Evolutionary conservation across 2,888 invertebrate species (phyloP).

Genomic region (Phrixothrix hirtus): DNA sequence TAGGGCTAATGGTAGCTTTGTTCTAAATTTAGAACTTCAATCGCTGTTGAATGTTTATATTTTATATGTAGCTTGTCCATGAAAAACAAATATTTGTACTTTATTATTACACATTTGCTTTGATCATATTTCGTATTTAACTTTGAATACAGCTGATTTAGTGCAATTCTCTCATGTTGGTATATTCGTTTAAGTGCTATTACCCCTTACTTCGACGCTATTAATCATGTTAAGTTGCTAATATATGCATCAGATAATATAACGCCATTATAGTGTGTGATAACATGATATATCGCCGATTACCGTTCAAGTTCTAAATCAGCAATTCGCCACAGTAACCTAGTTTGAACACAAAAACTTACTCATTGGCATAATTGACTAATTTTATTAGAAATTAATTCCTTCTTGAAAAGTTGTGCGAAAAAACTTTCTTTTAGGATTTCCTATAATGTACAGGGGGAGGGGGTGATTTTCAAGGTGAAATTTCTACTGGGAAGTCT

Average conservation of each 20-base stretch:
- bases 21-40: slow-evolving; percentile 29
- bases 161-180: slow-evolving; percentile 4
- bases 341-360: background rate
- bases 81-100: slow-evolving; percentile 23
- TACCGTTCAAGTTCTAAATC: slow-evolving; percentile 24
- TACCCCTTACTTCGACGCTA: slow-evolving; percentile 14
- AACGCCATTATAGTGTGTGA: slow-evolving; percentile 29
- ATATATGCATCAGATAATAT: slow-evolving; percentile 29
- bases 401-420: too few relatives aligned
- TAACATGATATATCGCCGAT: slow-evolving; percentile 28
- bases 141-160: slow-evolving; percentile 5
- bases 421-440: background rate
- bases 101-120: slow-evolving; percentile 9
- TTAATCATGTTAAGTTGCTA: slow-evolving; percentile 26
- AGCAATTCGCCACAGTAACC: slow-evolving; percentile 3
- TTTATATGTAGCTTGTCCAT: slow-evolving; percentile 16
- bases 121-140: slow-evolving; percentile 11
- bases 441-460: background rate
- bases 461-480: too few relatives aligned
- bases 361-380: background rate
- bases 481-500: too few relatives aligned
- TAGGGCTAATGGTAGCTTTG: slow-evolving; percentile 24
- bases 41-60: slow-evolving; percentile 18
- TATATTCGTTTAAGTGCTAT: slow-evolving; percentile 8
- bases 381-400: too few relatives aligned